Evolutionary conservation across 1,140 invertebrate species (phyloP).

Genomic region (Trachelipus rathkii): DNA sequence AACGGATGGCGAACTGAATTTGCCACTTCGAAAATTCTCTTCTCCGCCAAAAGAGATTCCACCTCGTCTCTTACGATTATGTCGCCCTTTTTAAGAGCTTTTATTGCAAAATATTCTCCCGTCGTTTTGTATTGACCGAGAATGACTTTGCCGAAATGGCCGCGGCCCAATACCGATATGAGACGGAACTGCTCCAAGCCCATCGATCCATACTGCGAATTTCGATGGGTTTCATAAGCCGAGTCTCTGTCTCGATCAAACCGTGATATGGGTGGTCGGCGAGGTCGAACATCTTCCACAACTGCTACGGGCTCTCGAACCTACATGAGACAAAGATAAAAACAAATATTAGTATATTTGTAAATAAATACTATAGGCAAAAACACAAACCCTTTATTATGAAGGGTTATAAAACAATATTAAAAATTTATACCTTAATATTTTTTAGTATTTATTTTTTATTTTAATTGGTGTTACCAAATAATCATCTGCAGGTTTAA

Average conservation of each 20-base stretch:
- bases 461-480: too few relatives aligned
- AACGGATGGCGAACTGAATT: conserved; percentile 96
- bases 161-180: conserved; percentile 92
- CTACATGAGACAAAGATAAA: conserved; percentile 18
- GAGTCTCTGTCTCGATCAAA: conserved; percentile 59
- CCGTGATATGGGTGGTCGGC: conserved; percentile 32
- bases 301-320: neutral
- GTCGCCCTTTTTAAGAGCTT: conserved; percentile 98
- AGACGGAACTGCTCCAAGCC: conserved; percentile 88
- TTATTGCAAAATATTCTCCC: conserved; percentile 91
- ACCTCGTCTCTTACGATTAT: conserved; percentile 98
- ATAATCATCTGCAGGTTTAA: too few relatives aligned
- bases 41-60: conserved; percentile 95
- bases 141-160: conserved; percentile 99
- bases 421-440: too few relatives aligned
- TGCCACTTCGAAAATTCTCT: conserved; percentile 97
- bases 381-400: too few relatives aligned
- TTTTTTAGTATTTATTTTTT: too few relatives aligned
- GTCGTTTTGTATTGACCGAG: conserved; percentile 89
- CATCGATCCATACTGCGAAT: conserved; percentile 61
- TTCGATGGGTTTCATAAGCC: conserved; percentile 66
- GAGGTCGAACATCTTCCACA: conserved; percentile 20
- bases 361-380: too few relatives aligned
- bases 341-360: neutral
- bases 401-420: too few relatives aligned